Evolutionary conservation across 2,797 vertebrate species (phyloP).

Genomic region (Basileuterus tristriatus): DNA sequence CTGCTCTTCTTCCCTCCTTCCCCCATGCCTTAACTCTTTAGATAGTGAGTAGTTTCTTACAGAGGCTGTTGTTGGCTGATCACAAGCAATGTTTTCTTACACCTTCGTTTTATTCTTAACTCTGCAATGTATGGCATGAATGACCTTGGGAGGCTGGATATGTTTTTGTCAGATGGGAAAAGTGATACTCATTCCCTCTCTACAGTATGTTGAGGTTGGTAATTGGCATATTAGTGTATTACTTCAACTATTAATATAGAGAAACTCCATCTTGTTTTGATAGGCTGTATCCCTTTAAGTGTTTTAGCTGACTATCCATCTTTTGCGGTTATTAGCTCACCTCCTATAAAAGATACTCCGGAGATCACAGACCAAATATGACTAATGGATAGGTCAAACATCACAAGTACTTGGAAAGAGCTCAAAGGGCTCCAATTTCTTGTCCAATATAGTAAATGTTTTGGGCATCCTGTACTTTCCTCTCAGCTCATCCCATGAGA

Average conservation of each 20-base stretch:
- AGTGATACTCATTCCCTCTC: background rate
- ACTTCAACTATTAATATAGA: background rate
- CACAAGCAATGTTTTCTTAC: background rate
- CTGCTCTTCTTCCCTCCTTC: background rate
- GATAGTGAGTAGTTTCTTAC: background rate
- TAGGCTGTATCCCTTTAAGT: background rate
- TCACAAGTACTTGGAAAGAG: constrained; percentile 25
- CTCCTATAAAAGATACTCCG: background rate
- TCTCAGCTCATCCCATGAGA: background rate
- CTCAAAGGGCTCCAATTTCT: constrained; percentile 9
- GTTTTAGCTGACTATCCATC: background rate
- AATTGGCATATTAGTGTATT: background rate
- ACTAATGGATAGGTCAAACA: constrained; percentile 38
- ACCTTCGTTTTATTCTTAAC: background rate
- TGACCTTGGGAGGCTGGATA: background rate
- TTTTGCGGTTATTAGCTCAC: background rate
- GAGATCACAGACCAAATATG: constrained; percentile 11
- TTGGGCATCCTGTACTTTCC: constrained; percentile 16
- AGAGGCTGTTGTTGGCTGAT: background rate
- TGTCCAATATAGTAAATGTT: background rate
- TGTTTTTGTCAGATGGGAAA: background rate
- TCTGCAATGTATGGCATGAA: rapidly evolving
- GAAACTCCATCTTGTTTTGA: background rate
- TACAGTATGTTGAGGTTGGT: background rate
- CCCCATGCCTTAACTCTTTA: background rate